phyloP scores from a whole-genome alignment of 2,113 vertebrate species.

The Cariama cristata region DNA sequence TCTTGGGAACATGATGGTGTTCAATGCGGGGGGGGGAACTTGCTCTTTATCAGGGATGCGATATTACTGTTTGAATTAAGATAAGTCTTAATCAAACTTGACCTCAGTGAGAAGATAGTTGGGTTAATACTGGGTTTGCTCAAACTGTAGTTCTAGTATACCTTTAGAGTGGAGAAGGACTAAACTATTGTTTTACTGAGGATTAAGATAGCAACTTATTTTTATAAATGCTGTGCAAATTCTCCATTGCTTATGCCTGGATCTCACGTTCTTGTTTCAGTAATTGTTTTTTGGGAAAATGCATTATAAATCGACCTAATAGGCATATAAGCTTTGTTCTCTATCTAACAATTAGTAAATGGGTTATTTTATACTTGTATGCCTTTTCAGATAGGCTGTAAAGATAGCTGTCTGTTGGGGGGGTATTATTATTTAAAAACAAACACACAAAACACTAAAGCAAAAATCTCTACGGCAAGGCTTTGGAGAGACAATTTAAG shows the following conservation, averaged over 20 bases:
- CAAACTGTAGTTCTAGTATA: background rate
- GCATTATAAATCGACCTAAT: background rate
- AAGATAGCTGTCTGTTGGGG: background rate
- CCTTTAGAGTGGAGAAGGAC: background rate
- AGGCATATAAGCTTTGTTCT: background rate
- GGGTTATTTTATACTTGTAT: background rate
- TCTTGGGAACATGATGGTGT: background rate
- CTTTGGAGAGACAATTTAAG: background rate
- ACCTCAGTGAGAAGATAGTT: background rate
- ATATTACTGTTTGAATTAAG: constrained; percentile 19
- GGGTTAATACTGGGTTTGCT: background rate
- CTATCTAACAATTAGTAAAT: background rate
- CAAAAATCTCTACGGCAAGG: background rate
- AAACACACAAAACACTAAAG: background rate
- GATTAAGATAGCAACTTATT: background rate
- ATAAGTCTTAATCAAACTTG: constrained; percentile 18
- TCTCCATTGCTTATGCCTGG: background rate
- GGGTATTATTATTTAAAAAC: background rate
- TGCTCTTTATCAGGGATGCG: background rate
- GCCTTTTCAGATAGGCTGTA: background rate
- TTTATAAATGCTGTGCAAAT: background rate
- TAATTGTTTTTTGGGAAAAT: background rate
- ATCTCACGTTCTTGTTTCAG: background rate
- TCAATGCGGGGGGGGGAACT: background rate
- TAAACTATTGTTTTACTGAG: background rate